These are phyloP conservation scores for Penaeus indicus DNA, from an alignment of 1,140 invertebrate genomes.

Conservation along the genomic window DNA sequence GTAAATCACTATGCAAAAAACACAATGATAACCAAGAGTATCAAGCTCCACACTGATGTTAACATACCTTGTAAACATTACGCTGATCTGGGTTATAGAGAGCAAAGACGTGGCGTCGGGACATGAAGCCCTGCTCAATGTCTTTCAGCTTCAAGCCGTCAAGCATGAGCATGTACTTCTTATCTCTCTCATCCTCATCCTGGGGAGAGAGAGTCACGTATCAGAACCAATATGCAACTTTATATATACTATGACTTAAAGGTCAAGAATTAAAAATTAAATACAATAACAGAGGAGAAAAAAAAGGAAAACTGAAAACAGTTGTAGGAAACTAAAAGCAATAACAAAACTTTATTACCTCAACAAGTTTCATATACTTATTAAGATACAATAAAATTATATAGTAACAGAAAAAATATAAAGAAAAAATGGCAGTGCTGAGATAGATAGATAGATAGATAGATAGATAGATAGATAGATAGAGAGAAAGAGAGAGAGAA, in stretches of 20 bases:
- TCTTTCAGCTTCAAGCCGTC: slow-evolving; percentile 97
- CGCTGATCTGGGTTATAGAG: slow-evolving; percentile 97
- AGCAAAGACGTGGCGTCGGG: slow-evolving; percentile 95
- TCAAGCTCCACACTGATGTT: background rate
- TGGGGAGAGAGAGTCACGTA: slow-evolving; percentile 7
- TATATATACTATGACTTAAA: background rate
- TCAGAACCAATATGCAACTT: background rate
- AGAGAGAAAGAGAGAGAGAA: too few species aligned
- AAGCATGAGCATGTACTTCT: slow-evolving; percentile 99
- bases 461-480: too few species aligned
- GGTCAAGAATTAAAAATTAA: background rate
- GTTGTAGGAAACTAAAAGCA: too few species aligned
- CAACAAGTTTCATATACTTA: too few species aligned
- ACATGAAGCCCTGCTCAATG: slow-evolving; percentile 99
- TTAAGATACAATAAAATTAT: too few species aligned
- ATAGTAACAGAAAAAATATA: too few species aligned
- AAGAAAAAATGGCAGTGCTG: too few species aligned
- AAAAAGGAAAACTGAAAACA: too few species aligned
- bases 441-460: too few species aligned
- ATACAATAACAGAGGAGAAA: background rate
- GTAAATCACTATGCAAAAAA: background rate
- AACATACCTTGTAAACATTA: slow-evolving; percentile 88
- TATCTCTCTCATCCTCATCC: slow-evolving; percentile 89
- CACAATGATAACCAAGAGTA: background rate
- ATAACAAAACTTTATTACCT: too few species aligned